Conservation (phyloP, 2,888 invertebrate genomes). For the Nemoura dubitans region DNA sequence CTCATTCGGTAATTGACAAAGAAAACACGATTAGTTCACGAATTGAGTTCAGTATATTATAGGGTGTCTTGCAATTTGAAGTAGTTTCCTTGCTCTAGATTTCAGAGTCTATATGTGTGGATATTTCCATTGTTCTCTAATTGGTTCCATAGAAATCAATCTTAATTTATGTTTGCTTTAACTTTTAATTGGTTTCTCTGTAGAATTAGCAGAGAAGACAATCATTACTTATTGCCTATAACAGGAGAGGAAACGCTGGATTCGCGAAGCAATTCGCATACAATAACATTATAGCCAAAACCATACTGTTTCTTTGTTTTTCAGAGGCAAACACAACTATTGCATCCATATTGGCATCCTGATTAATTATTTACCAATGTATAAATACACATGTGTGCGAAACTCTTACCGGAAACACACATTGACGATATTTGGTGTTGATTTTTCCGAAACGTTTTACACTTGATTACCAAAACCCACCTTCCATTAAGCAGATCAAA, state of each 20-base stretch:
- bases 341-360: not conserved
- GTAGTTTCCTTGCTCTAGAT: not conserved
- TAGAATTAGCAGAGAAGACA: not conserved
- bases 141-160: not conserved
- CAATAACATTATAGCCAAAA: not conserved
- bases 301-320: not conserved
- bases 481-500: not conserved
- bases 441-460: not conserved
- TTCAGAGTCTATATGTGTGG: not conserved
- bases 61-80: not conserved
- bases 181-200: not conserved
- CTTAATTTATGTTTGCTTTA: not conserved
- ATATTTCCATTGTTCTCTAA: not conserved
- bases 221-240: not conserved
- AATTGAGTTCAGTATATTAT: not conserved
- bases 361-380: constrained; percentile 21
- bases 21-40: not conserved
- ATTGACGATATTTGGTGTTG: not conserved
- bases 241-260: not conserved
- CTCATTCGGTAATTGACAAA: not conserved
- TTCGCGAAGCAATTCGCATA: not conserved
- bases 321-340: not conserved
- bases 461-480: not conserved
- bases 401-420: constrained; percentile 14
- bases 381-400: not conserved